A percentile compares a stretch with the other conserved stretches of the same genome.
Evolutionary conservation across 2,797 vertebrate species (phyloP).

Genomic region (Cetoscarus ocellatus): DNA sequence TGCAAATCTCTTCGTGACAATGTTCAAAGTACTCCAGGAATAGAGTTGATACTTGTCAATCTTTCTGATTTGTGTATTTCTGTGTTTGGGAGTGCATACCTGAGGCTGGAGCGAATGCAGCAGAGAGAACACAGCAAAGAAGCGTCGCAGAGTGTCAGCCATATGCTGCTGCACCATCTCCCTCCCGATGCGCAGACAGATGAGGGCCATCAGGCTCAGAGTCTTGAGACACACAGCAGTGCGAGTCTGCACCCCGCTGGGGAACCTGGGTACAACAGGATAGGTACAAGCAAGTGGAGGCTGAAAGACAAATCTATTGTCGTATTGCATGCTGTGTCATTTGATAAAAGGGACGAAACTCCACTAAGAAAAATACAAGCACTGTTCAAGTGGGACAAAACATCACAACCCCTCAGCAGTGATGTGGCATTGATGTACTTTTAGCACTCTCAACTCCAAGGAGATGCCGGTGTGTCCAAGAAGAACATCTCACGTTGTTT

Average conservation of each 20-base stretch:
- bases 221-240: slow-evolving; percentile 94
- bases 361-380: not conserved
- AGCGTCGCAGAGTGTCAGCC: slow-evolving; percentile 89
- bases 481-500: no score
- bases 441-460: no score
- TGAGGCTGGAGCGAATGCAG: slow-evolving; percentile 88
- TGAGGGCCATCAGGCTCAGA: slow-evolving; percentile 94
- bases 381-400: not conserved
- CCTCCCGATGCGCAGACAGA: slow-evolving; percentile 95
- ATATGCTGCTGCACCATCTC: slow-evolving; percentile 99
- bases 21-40: slow-evolving; percentile 35
- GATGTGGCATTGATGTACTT: no score
- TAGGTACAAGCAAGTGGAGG: slow-evolving; percentile 23
- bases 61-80: not conserved
- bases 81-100: slow-evolving; percentile 75
- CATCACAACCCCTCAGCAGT: no score
- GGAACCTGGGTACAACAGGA: slow-evolving; percentile 87
- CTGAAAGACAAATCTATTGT: slow-evolving; percentile 25
- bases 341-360: not conserved
- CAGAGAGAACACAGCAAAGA: slow-evolving; percentile 93
- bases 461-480: no score
- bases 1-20: slow-evolving; percentile 10
- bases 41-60: slow-evolving; percentile 16
- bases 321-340: slow-evolving; percentile 8
- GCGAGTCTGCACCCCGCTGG: slow-evolving; percentile 95